Base-by-base conservation (phyloP, 2,113 vertebrate genomes). In the Ceuthmochares aereus region DNA sequence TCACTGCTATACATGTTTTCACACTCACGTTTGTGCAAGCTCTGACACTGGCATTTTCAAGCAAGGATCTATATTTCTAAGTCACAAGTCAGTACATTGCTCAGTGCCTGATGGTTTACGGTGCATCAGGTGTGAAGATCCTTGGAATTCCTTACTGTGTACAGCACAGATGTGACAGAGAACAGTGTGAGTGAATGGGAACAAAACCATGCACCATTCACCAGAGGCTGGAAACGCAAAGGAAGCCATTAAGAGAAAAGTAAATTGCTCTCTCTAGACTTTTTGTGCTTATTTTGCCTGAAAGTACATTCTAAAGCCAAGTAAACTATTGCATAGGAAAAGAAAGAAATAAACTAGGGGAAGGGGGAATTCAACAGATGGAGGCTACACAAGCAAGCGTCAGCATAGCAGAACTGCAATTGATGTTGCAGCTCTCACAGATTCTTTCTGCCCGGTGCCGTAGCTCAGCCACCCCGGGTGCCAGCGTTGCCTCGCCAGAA, bases 341-440 rank as follows among this genome's bases (percentile, higher is more conserved):
- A 32, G 36, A 90, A 90, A 79, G 62, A 58, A 84, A 91, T 27
- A 66, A 82, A 67, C 60, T 7, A 16, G 9, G 7, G 9, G 36
- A 62, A 84, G 26, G 22, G 43, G 43, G 45, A 92, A 89, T 84
- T 82, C 87, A 87, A 84, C 81, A 95, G 93, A 75, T 56, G n/a
- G 49, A 93, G 59, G 60, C 77, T 82, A 72, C 42, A 58, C 12
- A 94, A 87, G 45, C 58, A 93, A 89, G 60, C 47, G 49, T 64
- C 74, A 58, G 43, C 58, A 30, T 84, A 93, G 70, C 51, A 89
- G 79, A 91, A 67, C 55, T 34, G 45, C 43, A 52, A 77, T 69
- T 96, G 86, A 58, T 79, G 47, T 52, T 64, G 52, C 49, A 84
- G 20, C 87, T 78, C 52, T 72, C 86, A 73, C 5, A 30, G 89